These are phyloP conservation scores for Ganaspis brasiliensis DNA, from an alignment of 2,888 invertebrate species.

Conservation along the genomic window DNA sequence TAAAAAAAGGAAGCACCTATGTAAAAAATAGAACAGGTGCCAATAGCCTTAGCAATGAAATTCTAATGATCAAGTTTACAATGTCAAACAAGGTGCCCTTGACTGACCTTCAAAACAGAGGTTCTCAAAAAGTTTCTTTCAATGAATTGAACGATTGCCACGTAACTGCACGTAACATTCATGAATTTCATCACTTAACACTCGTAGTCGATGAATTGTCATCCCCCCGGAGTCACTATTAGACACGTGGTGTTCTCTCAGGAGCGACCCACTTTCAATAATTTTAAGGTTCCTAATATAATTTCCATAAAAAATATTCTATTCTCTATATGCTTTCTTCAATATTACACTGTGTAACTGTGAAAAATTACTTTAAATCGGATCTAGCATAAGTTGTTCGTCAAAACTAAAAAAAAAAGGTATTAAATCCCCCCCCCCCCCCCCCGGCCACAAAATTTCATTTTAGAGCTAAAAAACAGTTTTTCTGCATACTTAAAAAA, in stretches of 20 bases:
- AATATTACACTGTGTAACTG: too few relatives aligned
- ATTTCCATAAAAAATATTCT: too few relatives aligned
- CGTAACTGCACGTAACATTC: not conserved
- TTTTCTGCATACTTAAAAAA: too few relatives aligned
- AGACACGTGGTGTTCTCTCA: slow-evolving; percentile 16
- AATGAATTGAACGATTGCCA: not conserved
- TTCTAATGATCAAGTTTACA: slow-evolving; percentile 58
- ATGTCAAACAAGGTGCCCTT: slow-evolving; percentile 75
- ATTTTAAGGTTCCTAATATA: not conserved
- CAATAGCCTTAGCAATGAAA: slow-evolving; percentile 62
- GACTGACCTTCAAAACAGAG: slow-evolving; percentile 70
- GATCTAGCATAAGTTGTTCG: too few relatives aligned
- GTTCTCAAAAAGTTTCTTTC: slow-evolving; percentile 63
- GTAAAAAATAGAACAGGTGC: slow-evolving; percentile 33
- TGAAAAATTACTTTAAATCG: too few relatives aligned
- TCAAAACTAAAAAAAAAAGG: too few relatives aligned
- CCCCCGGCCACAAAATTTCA: too few relatives aligned
- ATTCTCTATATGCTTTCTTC: too few relatives aligned
- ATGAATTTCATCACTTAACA: slow-evolving; percentile 24
- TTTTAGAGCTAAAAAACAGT: too few relatives aligned
- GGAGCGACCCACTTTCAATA: not conserved
- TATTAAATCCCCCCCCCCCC: too few relatives aligned
- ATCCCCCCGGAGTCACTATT: not conserved
- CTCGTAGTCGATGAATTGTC: slow-evolving; percentile 32
- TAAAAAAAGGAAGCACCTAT: not conserved